Conservation (phyloP, 2,888 invertebrate genomes). For the Drosophila anomelani region DNA sequence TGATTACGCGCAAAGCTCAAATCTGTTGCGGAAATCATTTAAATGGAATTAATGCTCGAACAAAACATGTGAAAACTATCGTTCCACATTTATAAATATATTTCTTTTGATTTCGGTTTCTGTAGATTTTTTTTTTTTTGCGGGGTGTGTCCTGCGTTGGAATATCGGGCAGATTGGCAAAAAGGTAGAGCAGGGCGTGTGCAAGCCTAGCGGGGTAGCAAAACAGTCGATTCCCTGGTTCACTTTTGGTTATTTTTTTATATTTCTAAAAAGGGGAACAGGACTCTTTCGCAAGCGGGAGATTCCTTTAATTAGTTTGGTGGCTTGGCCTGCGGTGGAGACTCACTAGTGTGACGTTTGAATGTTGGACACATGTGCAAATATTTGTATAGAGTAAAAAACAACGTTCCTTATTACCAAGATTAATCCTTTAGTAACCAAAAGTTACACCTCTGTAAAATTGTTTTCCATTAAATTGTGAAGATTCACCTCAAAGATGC, state of each 20-base stretch:
- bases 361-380: background rate
- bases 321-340: slow-evolving; percentile 11
- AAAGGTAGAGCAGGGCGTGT: slow-evolving; percentile 70
- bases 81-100: slow-evolving; percentile 20
- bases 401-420: background rate
- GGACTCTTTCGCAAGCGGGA: background rate
- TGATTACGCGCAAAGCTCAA: slow-evolving; percentile 71
- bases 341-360: background rate
- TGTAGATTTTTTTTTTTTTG: background rate
- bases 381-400: background rate
- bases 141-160: slow-evolving; percentile 21
- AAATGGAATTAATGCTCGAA: slow-evolving; percentile 79
- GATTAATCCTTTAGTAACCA: background rate
- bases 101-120: slow-evolving; percentile 14
- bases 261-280: background rate
- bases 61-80: slow-evolving; percentile 78
- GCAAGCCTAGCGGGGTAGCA: slow-evolving; percentile 49
- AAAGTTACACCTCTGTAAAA: background rate
- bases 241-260: background rate
- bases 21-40: slow-evolving; percentile 75
- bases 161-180: slow-evolving; percentile 52
- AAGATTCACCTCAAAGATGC: rapidly evolving
- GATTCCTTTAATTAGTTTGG: slow-evolving; percentile 33
- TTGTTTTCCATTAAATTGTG: background rate
- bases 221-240: slow-evolving; percentile 2